Evolutionary conservation across 2,888 invertebrate species (phyloP), one percentile per base, ranked within the genome.

Genomic region (Galerucella nymphaeae): DNA sequence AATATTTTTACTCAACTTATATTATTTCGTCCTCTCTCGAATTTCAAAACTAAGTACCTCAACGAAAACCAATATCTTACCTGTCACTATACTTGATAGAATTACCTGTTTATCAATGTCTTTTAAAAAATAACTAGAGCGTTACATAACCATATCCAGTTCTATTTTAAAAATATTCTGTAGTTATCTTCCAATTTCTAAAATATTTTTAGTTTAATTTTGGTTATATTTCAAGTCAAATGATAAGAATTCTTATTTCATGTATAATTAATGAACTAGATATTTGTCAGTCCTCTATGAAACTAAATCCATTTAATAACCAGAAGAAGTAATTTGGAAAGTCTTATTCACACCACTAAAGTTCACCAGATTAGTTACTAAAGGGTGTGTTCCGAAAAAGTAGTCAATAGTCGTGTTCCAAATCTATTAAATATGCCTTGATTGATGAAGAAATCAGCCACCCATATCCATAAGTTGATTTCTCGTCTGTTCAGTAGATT

Each of bases 81-180:
- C 2, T 23, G 8, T 2, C 6, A 30, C 30, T 58, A 58, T 30
- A 53, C 53, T 23, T 63, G 13, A 63, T 65, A 55, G 16, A 55
- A 55, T 65, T 50, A 20, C 58, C 58, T 42, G 58, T 57, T 45
- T 42, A 66, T 20, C 45, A 30, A 57, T 45, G 66, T 66, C n/a
- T 58, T 66, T 58, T 66, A 41, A n/a, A 58, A 23, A 58, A 6
- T 45, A 42, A 59, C 16, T 66, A 66, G 66, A 66, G 10, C 41
- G 16, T 11, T n/a, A 45, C 66, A 3, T 4, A 48, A 53, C 9
- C 6, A 14, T 62, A 63, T 45, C 63, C 16, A 38, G 13, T 64
- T 63, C 30, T 42, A 63, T 13, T 18, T 11, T 18, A 18, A 45
- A 63, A 30, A 45, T 20, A 63, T 63, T 63, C 11, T 63, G 10